Evolutionary conservation across 2,888 invertebrate species (phyloP), one percentile per base, ranked within the genome.

Genomic region (Pyrgus malvae): DNA sequence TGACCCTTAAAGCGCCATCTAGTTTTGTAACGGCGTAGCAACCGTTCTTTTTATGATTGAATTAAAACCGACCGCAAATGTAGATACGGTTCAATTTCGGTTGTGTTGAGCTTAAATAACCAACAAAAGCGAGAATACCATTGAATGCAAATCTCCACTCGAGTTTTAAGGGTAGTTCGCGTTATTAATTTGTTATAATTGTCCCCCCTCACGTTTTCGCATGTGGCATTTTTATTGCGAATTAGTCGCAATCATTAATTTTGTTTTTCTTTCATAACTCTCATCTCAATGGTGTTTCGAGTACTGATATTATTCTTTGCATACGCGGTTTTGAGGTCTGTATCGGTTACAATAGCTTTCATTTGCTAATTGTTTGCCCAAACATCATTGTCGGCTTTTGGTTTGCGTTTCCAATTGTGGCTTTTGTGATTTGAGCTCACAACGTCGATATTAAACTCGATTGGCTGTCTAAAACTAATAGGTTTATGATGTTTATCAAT

Each of bases 191-290:
- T 84, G 89, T 88, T 88, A 87, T 90, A 90, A 90, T 90, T 85
- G 82, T 83, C 78, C 85, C 85, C 81, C 72, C 77, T 82, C 80
- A 74, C 81, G 83, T 84, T 80, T 78, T 83, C 84, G 85, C 86
- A 88, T 90, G 90, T 85, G 90, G 90, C 88, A 88, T 87, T 90
- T 90, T 90, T 90, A 90, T 90, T 90, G 85, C 90, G 83, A 85
- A 87, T 90, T 88, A 89, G 83, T 80, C 74, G 80, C 84, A 84
- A 88, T 87, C 88, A 90, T 90, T 90, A 89, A 90, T 90, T 87
- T 87, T 84, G 84, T 88, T 87, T 86, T 86, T 83, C 83, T 83
- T 84, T 82, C 77, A 72, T 68, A 64, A 65, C 69, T 70, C 68
- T 70, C 68, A 78, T 70, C 68, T 70, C 68, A 78, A 83, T 82